These are phyloP conservation scores for Rachycentron canadum DNA, from an alignment of 2,797 vertebrate genomes.

Conservation along the genomic window DNA sequence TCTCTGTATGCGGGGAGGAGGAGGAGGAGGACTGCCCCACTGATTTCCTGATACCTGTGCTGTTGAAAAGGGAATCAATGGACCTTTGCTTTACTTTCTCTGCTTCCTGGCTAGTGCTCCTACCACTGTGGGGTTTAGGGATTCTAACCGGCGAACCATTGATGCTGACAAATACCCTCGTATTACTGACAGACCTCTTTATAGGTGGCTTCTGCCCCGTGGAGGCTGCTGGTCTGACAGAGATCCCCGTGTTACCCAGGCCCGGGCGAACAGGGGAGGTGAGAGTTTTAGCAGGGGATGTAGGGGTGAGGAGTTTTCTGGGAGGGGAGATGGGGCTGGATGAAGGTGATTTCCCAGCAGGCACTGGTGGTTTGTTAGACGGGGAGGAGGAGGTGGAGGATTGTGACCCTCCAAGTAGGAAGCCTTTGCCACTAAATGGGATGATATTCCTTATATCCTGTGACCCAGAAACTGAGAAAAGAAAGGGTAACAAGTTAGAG, in stretches of 20 bases:
- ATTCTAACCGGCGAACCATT: slow-evolving; percentile 86
- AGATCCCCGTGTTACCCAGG: background rate
- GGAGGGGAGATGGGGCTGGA: slow-evolving; percentile 49
- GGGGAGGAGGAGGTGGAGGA: slow-evolving; percentile 23
- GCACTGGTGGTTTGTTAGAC: slow-evolving; percentile 40
- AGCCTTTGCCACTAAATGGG: slow-evolving; percentile 92
- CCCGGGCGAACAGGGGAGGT: slow-evolving; percentile 11
- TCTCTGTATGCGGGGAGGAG: slow-evolving; percentile 31
- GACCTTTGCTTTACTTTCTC: slow-evolving; percentile 72
- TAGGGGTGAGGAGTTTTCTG: slow-evolving; percentile 24
- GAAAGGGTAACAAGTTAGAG: slow-evolving; percentile 11
- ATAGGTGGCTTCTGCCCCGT: slow-evolving; percentile 20
- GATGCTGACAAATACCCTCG: slow-evolving; percentile 82
- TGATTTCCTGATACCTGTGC: slow-evolving; percentile 37
- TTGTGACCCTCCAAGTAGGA: slow-evolving; percentile 85
- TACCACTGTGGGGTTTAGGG: slow-evolving; percentile 47
- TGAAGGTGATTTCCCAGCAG: slow-evolving; percentile 31
- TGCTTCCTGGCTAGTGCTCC: slow-evolving; percentile 1
- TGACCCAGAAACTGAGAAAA: slow-evolving; percentile 77
- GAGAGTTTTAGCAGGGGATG: slow-evolving; percentile 20
- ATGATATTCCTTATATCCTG: slow-evolving; percentile 82
- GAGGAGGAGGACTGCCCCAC: slow-evolving; percentile 1
- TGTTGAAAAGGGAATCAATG: slow-evolving; percentile 75
- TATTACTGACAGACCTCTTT: slow-evolving; percentile 83
- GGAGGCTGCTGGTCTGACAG: slow-evolving; percentile 17